Percentiles rank a stretch among this genome's conserved stretches.
phyloP scores from a whole-genome alignment of 2,797 vertebrate species.

The Selene dorsalis region DNA sequence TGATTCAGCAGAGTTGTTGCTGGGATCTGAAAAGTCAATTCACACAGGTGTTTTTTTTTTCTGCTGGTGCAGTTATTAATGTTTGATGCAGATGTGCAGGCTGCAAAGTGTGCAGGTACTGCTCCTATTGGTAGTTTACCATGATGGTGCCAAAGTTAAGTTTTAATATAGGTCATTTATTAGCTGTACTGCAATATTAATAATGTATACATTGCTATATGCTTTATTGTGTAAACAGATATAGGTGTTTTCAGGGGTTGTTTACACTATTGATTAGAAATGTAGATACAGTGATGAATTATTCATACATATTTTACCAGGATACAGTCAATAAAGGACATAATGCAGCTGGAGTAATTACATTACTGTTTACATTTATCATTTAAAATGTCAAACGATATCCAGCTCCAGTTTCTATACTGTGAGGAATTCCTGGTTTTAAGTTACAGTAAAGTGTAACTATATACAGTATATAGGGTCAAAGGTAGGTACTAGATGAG shows the following conservation, averaged over 20 bases:
- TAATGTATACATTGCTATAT: not conserved
- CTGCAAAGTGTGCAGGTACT: not conserved
- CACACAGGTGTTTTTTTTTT: constrained; percentile 25
- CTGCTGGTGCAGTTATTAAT: constrained; percentile 36
- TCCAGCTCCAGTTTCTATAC: not conserved
- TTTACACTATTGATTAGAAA: not conserved
- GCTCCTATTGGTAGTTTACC: constrained; percentile 8
- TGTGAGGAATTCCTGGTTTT: not conserved
- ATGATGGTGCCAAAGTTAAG: not conserved
- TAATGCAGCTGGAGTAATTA: not conserved
- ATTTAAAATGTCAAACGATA: not conserved
- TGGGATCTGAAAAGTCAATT: constrained; percentile 21
- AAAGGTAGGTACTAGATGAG: not conserved
- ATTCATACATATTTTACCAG: not conserved
- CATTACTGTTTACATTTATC: not conserved
- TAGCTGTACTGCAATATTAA: not conserved
- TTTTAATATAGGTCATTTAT: not conserved
- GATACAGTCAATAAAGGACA: not conserved
- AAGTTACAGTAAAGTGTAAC: not conserved
- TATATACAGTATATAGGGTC: too few species aligned
- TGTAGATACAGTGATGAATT: not conserved
- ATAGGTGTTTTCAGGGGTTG: not conserved
- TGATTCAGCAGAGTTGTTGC: constrained; percentile 52
- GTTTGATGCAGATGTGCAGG: constrained; percentile 39
- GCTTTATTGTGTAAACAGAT: not conserved